Evolutionary conservation across 2,797 vertebrate genomes (phyloP).

Genomic region (Chromobotia macracanthus): DNA sequence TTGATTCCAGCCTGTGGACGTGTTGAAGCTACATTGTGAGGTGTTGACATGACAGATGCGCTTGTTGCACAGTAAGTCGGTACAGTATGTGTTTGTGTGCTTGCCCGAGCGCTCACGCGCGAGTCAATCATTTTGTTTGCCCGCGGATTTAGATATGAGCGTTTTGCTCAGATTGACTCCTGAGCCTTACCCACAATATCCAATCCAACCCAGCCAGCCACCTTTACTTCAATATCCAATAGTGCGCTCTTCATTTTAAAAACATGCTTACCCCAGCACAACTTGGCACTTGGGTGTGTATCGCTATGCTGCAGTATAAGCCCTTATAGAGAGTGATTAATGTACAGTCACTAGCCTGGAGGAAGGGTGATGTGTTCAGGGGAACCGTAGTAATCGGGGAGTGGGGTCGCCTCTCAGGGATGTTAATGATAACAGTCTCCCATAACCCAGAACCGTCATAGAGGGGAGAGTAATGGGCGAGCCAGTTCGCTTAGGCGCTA

Average conservation of each 20-base stretch:
- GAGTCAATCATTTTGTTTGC: constrained; percentile 48
- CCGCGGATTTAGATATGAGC: constrained; percentile 26
- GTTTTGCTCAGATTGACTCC: constrained; percentile 21
- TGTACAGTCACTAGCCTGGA: constrained; percentile 60
- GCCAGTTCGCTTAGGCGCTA: constrained; percentile 40
- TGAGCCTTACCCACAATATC: constrained; percentile 5
- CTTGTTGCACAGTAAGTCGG: constrained; percentile 39
- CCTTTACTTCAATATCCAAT: constrained; percentile 32
- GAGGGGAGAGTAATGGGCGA: constrained; percentile 68
- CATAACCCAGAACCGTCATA: constrained; percentile 77
- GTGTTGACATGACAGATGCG: constrained; percentile 34
- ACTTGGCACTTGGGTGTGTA: constrained; percentile 37
- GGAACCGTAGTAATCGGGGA: constrained; percentile 56
- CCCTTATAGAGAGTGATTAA: constrained; percentile 66
- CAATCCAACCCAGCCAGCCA: background rate
- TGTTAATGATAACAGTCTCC: constrained; percentile 68
- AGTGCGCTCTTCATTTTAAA: constrained; percentile 46
- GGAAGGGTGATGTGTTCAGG: constrained; percentile 65
- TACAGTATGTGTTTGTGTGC: constrained; percentile 8
- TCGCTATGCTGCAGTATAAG: constrained; percentile 29
- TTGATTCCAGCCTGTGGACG: constrained; percentile 15
- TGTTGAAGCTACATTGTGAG: constrained; percentile 30
- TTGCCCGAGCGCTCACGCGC: constrained; percentile 12
- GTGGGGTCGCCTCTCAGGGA: constrained; percentile 51
- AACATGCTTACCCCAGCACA: constrained; percentile 40